Percentiles rank a stretch among this genome's conserved stretches.
Evolutionary conservation across 2,797 vertebrate genomes (phyloP).

Genomic region (Microhierax caerulescens): DNA sequence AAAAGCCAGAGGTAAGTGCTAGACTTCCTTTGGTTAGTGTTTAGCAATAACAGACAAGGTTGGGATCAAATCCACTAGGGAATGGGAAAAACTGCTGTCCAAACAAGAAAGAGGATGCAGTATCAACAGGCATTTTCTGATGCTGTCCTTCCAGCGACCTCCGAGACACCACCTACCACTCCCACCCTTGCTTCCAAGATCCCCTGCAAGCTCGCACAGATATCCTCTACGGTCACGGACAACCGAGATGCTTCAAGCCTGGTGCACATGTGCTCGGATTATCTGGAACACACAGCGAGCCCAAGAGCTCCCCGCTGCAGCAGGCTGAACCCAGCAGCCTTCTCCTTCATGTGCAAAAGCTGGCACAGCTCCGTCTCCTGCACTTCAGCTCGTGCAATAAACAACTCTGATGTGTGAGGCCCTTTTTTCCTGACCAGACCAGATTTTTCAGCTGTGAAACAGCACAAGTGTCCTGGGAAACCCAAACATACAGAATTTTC

Average conservation of each 20-base stretch:
- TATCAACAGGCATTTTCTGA: background rate
- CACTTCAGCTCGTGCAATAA: background rate
- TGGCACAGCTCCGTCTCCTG: background rate
- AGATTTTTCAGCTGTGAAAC: conserved; percentile 9
- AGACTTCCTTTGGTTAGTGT: background rate
- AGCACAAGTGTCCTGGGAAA: background rate
- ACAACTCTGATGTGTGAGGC: background rate
- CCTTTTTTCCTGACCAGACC: background rate
- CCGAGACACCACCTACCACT: accelerated
- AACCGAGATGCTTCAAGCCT: background rate
- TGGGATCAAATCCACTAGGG: background rate
- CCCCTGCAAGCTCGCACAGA: background rate
- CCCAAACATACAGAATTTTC: background rate
- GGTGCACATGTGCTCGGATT: accelerated
- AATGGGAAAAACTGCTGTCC: background rate
- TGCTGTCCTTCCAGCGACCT: background rate
- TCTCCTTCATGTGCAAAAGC: background rate
- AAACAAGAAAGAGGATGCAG: accelerated
- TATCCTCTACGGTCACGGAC: background rate
- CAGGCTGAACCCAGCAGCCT: background rate
- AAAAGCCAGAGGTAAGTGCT: background rate
- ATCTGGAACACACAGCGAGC: background rate
- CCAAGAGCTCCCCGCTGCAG: background rate
- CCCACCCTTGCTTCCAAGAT: background rate
- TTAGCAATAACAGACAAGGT: background rate